Evolutionary conservation across 2,888 invertebrate species (phyloP).

Genomic region (Drosophila prolongata): DNA sequence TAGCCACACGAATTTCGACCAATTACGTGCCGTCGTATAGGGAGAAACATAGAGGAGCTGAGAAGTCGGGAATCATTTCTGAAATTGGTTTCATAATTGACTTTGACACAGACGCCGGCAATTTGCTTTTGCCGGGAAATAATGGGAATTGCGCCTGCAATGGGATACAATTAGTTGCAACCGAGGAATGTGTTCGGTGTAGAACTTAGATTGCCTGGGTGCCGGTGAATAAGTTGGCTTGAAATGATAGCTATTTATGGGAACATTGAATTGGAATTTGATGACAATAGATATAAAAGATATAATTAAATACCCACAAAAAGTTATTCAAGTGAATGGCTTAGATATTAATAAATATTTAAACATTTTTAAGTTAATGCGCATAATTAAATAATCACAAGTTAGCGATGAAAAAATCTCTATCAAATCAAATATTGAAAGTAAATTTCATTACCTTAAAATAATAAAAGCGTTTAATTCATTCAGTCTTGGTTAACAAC

Average conservation of each 20-base stretch:
- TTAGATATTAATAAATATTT: background rate
- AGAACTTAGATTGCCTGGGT: slow-evolving; percentile 24
- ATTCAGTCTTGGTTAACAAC: too few species aligned
- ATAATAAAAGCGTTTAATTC: too few species aligned
- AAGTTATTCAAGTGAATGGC: too few species aligned
- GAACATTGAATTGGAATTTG: background rate
- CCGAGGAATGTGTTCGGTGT: slow-evolving; percentile 8
- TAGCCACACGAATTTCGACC: slow-evolving; percentile 43
- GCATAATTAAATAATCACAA: background rate
- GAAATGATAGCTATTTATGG: slow-evolving; percentile 18
- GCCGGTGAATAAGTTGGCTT: slow-evolving; percentile 10
- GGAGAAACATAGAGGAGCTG: background rate
- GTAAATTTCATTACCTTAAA: too few species aligned
- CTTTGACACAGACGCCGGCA: slow-evolving; percentile 66
- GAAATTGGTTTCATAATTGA: slow-evolving; percentile 59
- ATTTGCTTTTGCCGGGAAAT: slow-evolving; percentile 28
- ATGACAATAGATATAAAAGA: slow-evolving; percentile 12
- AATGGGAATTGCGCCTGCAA: slow-evolving; percentile 26
- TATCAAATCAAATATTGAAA: too few species aligned
- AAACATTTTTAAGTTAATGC: background rate
- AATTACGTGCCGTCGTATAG: slow-evolving; percentile 41
- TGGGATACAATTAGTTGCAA: slow-evolving; percentile 28
- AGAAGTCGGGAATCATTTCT: slow-evolving; percentile 17
- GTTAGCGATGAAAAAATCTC: too few species aligned
- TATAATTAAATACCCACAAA: too few species aligned